Conservation (phyloP, 37 sponge, comb jelly and placozoan species). For the Halichondria panicea region DNA sequence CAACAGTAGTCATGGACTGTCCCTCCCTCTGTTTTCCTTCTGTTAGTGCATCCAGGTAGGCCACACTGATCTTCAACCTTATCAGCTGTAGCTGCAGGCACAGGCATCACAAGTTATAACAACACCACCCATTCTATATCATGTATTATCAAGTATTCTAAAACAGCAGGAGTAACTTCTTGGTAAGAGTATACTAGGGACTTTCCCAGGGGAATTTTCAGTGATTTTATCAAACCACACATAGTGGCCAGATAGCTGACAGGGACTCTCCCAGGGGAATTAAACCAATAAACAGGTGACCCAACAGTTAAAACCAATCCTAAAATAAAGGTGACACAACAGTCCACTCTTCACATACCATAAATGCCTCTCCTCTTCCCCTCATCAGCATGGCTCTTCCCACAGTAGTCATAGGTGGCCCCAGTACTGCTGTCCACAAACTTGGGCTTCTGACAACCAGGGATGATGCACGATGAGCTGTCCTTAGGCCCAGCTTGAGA, state of each 20-base stretch:
- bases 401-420: slow-evolving; percentile 61
- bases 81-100: slow-evolving; percentile 26
- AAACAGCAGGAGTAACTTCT: too few relatives aligned
- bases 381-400: slow-evolving; percentile 61
- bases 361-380: slow-evolving; percentile 46
- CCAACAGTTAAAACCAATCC: neutral
- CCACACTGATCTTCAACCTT: slow-evolving; percentile 62
- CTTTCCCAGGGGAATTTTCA: too few relatives aligned
- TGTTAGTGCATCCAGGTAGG: slow-evolving; percentile 53
- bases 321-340: neutral
- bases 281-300: too few relatives aligned
- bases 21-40: slow-evolving; percentile 31
- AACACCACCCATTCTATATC: too few relatives aligned
- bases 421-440: slow-evolving; percentile 16
- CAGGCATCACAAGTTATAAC: too few relatives aligned
- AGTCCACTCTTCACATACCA: slow-evolving; percentile 26
- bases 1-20: slow-evolving; percentile 70
- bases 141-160: too few relatives aligned
- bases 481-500: slow-evolving; percentile 23
- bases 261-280: too few relatives aligned
- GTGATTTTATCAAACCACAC: too few relatives aligned
- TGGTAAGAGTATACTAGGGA: too few relatives aligned
- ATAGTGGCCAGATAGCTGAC: too few relatives aligned
- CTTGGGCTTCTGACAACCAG: slow-evolving; percentile 42
- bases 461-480: slow-evolving; percentile 52